Percentiles rank a stretch among this genome's conserved stretches.
Evolutionary conservation across 1,140 invertebrate genomes (phyloP).

Genomic region (Drosophila ercepeae): DNA sequence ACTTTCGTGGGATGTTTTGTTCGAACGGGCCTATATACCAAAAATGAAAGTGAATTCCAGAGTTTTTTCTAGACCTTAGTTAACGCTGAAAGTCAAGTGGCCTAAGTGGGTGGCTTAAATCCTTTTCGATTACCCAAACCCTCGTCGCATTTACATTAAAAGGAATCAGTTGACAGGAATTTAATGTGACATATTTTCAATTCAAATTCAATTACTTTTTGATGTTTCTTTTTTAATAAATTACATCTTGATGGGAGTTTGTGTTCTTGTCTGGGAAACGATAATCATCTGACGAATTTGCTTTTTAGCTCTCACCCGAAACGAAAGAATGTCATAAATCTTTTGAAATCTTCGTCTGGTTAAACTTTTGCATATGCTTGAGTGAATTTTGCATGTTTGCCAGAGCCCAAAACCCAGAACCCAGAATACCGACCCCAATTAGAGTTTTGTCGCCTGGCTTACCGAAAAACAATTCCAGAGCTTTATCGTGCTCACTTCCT

Average conservation of each 20-base stretch:
- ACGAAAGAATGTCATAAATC: slow-evolving; percentile 5
- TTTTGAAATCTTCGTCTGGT: neutral
- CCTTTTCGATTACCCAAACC: neutral
- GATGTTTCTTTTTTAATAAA: neutral
- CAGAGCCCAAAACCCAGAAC: neutral
- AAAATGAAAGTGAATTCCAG: slow-evolving; percentile 9
- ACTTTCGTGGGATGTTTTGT: neutral
- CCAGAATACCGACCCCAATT: slow-evolving; percentile 36
- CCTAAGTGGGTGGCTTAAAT: neutral
- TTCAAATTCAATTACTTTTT: neutral
- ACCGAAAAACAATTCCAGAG: slow-evolving; percentile 39
- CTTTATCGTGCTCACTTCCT: slow-evolving; percentile 68
- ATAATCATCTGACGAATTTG: neutral
- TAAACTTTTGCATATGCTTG: slow-evolving; percentile 36
- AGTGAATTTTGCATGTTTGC: slow-evolving; percentile 26
- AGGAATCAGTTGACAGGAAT: neutral
- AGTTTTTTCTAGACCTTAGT: slow-evolving; percentile 2
- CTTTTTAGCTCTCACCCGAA: neutral
- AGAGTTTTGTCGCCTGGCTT: slow-evolving; percentile 24
- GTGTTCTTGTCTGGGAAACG: too few species aligned
- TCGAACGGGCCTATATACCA: neutral
- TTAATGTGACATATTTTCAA: neutral
- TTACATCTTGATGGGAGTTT: neutral
- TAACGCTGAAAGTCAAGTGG: neutral
- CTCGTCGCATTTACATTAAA: slow-evolving; percentile 8